Conservation (phyloP, 2,888 invertebrate species). For the Dinocampus coccinellae region DNA sequence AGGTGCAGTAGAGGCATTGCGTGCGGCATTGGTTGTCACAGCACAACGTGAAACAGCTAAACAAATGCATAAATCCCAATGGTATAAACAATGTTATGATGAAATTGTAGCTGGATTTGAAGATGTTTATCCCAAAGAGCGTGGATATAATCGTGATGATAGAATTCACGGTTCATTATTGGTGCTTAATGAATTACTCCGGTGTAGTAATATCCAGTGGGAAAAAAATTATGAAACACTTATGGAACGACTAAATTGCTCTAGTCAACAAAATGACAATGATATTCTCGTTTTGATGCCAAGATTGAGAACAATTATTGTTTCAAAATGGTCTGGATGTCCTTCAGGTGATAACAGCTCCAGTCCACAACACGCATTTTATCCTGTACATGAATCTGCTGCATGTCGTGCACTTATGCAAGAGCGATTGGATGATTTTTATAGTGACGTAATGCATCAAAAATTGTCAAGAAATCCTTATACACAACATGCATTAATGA, state of each 20-base stretch:
- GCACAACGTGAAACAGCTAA: slow-evolving; percentile 96
- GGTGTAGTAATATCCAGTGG: slow-evolving; percentile 91
- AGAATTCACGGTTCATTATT: slow-evolving; percentile 92
- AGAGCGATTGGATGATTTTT: slow-evolving; percentile 86
- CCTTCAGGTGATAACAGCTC: slow-evolving; percentile 51
- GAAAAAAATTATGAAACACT: slow-evolving; percentile 83
- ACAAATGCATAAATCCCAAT: slow-evolving; percentile 88
- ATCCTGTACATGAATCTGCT: slow-evolving; percentile 84
- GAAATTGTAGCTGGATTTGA: slow-evolving; percentile 88
- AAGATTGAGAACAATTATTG: slow-evolving; percentile 74
- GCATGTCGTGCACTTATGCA: slow-evolving; percentile 86
- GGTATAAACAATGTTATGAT: slow-evolving; percentile 95
- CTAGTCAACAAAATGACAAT: slow-evolving; percentile 65
- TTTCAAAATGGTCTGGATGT: slow-evolving; percentile 68
- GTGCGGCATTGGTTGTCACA: slow-evolving; percentile 94
- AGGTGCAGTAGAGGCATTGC: slow-evolving; percentile 93
- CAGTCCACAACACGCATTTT: slow-evolving; percentile 55
- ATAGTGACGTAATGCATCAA: slow-evolving; percentile 84
- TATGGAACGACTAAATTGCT: slow-evolving; percentile 74
- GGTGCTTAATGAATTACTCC: slow-evolving; percentile 92
- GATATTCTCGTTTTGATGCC: slow-evolving; percentile 75
- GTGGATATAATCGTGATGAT: slow-evolving; percentile 88
- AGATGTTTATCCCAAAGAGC: slow-evolving; percentile 76
- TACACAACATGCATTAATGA: slow-evolving; percentile 89
- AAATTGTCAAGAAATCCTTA: slow-evolving; percentile 80